Evolutionary conservation across 1,140 invertebrate species (phyloP).

Genomic region (Drosophila pachea): DNA sequence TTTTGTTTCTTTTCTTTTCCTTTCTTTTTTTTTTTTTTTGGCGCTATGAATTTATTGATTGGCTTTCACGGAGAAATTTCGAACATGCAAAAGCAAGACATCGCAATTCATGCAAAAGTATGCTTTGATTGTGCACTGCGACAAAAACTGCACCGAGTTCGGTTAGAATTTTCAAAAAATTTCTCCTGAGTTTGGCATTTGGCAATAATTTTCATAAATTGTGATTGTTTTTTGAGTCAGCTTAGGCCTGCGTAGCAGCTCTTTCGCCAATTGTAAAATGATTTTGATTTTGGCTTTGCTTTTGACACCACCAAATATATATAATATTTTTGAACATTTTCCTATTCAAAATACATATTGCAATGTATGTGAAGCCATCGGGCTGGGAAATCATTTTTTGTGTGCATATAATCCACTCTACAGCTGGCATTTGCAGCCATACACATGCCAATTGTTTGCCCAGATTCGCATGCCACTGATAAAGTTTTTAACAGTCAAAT

Average conservation of each 20-base stretch:
- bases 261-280: too few relatives aligned
- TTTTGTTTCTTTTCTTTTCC: conserved; percentile 48
- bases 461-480: conserved; percentile 45
- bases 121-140: conserved; percentile 17
- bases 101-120: conserved; percentile 17
- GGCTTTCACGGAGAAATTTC: conserved; percentile 12
- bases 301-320: too few relatives aligned
- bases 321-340: neutral
- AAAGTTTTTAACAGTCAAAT: conserved; percentile 55
- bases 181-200: too few relatives aligned
- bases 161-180: too few relatives aligned
- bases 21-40: neutral
- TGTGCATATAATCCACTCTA: conserved; percentile 7
- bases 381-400: neutral
- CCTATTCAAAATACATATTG: neutral
- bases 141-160: neutral
- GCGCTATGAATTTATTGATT: conserved; percentile 62
- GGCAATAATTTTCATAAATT: too few relatives aligned
- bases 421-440: conserved; percentile 1
- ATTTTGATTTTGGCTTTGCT: too few relatives aligned
- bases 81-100: conserved; percentile 6
- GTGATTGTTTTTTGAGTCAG: too few relatives aligned
- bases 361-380: neutral
- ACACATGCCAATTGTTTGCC: conserved; percentile 36
- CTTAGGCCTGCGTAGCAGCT: too few relatives aligned